phyloP scores from a whole-genome alignment of 2,113 vertebrate genomes.

The Dolichallabes microphthalmus region DNA sequence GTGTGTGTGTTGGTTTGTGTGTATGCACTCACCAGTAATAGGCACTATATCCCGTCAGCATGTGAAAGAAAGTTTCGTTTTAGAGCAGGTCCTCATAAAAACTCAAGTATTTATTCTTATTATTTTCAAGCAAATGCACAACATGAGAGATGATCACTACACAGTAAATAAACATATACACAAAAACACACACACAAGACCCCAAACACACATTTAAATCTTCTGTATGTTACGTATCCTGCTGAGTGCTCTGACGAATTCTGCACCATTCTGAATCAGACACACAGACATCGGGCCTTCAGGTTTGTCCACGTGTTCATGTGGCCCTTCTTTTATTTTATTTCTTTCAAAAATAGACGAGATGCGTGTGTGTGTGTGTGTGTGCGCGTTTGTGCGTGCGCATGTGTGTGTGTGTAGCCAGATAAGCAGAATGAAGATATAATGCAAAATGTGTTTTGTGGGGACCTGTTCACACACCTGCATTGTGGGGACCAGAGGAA shows the following conservation, averaged over 20 bases:
- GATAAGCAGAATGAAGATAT: no score
- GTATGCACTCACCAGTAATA: constrained; percentile 88
- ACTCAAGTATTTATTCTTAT: background rate
- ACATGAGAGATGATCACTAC: background rate
- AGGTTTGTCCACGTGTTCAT: no score
- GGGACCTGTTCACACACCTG: background rate
- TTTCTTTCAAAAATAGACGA: no score
- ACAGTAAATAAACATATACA: background rate
- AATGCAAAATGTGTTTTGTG: background rate
- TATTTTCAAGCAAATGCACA: background rate
- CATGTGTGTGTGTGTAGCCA: no score
- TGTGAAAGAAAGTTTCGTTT: constrained; percentile 63
- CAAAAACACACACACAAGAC: constrained; percentile 22
- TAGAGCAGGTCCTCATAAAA: constrained; percentile 34
- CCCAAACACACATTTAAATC: background rate
- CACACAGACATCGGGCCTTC: no score
- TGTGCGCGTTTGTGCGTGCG: no score
- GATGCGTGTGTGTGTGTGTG: no score
- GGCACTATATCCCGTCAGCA: constrained; percentile 92
- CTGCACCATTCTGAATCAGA: no score
- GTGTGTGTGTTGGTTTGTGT: background rate
- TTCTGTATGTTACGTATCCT: background rate
- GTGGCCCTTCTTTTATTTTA: no score
- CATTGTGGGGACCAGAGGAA: background rate
- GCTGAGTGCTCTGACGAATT: no score